Base-by-base conservation (phyloP, 1,140 invertebrate species). In the Drosophila sp. region DNA sequence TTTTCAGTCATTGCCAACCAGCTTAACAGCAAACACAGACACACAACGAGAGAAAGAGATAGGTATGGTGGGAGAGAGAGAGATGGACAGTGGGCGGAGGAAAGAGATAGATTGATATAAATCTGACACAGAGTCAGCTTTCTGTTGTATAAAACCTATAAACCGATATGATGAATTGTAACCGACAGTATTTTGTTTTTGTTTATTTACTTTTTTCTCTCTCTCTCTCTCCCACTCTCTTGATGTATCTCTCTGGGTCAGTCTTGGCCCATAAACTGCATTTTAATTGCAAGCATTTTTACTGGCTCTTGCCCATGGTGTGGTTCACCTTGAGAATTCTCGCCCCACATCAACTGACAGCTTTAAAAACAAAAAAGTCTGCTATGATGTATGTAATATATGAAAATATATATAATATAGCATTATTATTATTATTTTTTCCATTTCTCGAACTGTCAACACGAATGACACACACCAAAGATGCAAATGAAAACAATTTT, bases 231-330 rank as follows among this genome's bases (percentile, higher is more conserved):
- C 33, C 60, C 72, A 50, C 57, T 5, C 30, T 63, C 11, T 50
- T 66, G 32, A 35, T 61, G 25, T 60, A 56, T 35, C 23, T 66
- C 33, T 35, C 44, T 62, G 44, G 44, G 44, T 50, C 44, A 50
- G 23, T 50, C 44, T 50, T 50, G 44, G 63, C 41, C 66, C 80
- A 60, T 67, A 73, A 76, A 87, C 65, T 83, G 76, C 79, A 87
- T 77, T 82, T 87, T 87, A 86, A 87, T 86, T 87, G 79, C 76
- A 73, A 70, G 80, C 80, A 81, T 75, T 85, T 62, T 81, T 70
- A 79, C 55, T 69, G 58, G 38, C 50, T 55, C 66, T 73, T 63
- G 61, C 38, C 11, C 47, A 62, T 38, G 25, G 57, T 54, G 32
- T 40, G 66, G 67, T 66, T 86, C 72, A 81, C 79, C 79, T 79